phyloP scores from a whole-genome alignment of 2,888 invertebrate genomes.

The Tetropium fuscum region DNA sequence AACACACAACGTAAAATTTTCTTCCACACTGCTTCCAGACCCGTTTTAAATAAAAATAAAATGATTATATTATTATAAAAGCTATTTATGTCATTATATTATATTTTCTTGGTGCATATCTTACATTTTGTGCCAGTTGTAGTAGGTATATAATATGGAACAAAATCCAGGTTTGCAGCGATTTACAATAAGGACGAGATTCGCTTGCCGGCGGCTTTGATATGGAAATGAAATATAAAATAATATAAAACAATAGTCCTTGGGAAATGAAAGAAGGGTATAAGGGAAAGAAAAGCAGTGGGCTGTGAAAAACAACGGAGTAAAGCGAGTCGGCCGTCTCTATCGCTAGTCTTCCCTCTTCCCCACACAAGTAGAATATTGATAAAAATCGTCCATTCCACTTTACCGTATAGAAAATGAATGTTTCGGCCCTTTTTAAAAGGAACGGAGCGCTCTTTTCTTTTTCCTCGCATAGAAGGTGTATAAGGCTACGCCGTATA shows the following conservation, averaged over 20 bases:
- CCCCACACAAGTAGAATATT: slow-evolving; percentile 25
- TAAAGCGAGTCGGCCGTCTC: slow-evolving; percentile 21
- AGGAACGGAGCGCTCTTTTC: slow-evolving; percentile 44
- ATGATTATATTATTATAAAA: too few relatives aligned
- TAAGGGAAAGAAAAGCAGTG: slow-evolving; percentile 41
- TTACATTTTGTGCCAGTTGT: too few relatives aligned
- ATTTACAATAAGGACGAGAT: slow-evolving; percentile 36
- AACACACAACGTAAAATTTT: too few relatives aligned
- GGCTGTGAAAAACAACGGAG: slow-evolving; percentile 40
- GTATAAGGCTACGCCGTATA: slow-evolving; percentile 51
- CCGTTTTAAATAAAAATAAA: too few relatives aligned
- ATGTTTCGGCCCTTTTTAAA: slow-evolving; percentile 51
- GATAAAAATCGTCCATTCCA: slow-evolving; percentile 53
- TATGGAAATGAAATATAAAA: slow-evolving; percentile 49
- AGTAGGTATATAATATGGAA: too few relatives aligned
- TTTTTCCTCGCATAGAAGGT: slow-evolving; percentile 49
- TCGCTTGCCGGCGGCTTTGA: slow-evolving; percentile 32
- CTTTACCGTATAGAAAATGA: slow-evolving; percentile 48
- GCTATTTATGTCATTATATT: too few relatives aligned
- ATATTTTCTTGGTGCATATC: too few relatives aligned
- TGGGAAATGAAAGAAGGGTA: slow-evolving; percentile 48
- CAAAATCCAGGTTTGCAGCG: too few relatives aligned
- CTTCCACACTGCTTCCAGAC: too few relatives aligned
- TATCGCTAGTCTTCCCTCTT: slow-evolving; percentile 19
- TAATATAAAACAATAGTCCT: slow-evolving; percentile 47